Conservation (phyloP, 1,140 invertebrate species). For the Thaumetopoea pityocampa region DNA sequence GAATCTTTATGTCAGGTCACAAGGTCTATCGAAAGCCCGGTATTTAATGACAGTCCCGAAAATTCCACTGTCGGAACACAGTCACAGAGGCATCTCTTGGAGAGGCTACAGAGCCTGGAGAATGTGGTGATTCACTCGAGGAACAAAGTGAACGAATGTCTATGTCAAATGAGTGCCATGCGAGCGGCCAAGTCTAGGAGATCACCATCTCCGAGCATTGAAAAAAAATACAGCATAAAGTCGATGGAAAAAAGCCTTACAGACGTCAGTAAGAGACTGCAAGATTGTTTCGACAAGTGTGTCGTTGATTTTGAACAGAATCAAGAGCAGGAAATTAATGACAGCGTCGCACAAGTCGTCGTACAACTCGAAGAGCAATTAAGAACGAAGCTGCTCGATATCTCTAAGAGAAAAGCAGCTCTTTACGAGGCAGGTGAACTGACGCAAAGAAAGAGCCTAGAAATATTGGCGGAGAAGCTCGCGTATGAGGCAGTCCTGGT, state of each 20-base stretch:
- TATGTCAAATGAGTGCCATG: constrained; percentile 76
- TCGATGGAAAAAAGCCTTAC: constrained; percentile 78
- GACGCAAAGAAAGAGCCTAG: constrained; percentile 80
- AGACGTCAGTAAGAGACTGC: constrained; percentile 76
- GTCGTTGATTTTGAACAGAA: constrained; percentile 64
- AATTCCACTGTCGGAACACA: constrained; percentile 50
- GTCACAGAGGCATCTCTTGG: constrained; percentile 73
- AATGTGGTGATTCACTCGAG: constrained; percentile 76
- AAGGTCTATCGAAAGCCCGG: constrained; percentile 49
- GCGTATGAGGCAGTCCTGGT: constrained; percentile 85
- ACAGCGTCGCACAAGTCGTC: constrained; percentile 79
- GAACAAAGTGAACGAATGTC: constrained; percentile 72
- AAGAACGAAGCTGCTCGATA: constrained; percentile 79
- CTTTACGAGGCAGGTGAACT: constrained; percentile 79
- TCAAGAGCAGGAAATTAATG: constrained; percentile 67
- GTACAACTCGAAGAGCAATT: constrained; percentile 80
- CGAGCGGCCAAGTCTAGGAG: constrained; percentile 73
- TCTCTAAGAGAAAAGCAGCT: constrained; percentile 78
- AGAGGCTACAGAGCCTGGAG: constrained; percentile 77
- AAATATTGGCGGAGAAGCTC: constrained; percentile 84
- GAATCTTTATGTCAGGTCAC: constrained; percentile 71
- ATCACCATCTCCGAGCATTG: constrained; percentile 77
- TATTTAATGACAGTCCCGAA: constrained; percentile 49
- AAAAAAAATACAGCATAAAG: constrained; percentile 77
- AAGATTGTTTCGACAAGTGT: constrained; percentile 76